phyloP scores from a whole-genome alignment of 2,888 invertebrate genomes.

The Pantelozetes paolii region DNA sequence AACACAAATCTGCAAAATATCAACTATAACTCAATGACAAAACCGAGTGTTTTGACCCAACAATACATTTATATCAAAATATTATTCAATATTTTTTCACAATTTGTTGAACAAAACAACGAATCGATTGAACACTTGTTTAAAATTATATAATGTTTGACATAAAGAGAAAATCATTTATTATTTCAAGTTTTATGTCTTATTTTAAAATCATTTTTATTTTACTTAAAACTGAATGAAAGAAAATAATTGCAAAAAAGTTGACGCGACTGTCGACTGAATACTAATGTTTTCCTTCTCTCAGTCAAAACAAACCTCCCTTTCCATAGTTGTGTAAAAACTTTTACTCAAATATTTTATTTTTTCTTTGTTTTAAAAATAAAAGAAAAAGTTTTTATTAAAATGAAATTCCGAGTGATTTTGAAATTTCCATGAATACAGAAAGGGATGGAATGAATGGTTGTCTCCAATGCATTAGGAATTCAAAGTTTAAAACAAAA shows the following conservation, averaged over 20 bases:
- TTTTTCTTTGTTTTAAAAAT: too few relatives aligned
- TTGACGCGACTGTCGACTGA: conserved; percentile 10
- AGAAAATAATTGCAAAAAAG: conserved; percentile 14
- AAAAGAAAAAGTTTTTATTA: too few relatives aligned
- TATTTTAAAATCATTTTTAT: background rate
- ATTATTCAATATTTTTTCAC: background rate
- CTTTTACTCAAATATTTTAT: too few relatives aligned
- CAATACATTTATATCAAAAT: background rate
- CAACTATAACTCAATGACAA: background rate
- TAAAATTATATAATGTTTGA: background rate
- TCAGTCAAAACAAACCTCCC: conserved; percentile 2
- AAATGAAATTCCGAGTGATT: too few relatives aligned
- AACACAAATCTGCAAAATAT: background rate
- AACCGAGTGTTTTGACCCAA: background rate
- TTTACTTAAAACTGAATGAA: background rate
- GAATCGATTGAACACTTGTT: background rate
- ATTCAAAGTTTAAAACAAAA: too few relatives aligned
- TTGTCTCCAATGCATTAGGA: too few relatives aligned
- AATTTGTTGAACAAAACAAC: background rate
- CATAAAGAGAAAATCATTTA: too few relatives aligned
- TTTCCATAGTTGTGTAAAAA: background rate
- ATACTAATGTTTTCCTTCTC: background rate
- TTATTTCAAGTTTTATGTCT: background rate
- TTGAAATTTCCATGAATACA: too few relatives aligned
- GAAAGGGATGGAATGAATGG: too few relatives aligned